Base-by-base conservation (phyloP, 2,797 vertebrate species). In the Etheostoma perlongum region DNA sequence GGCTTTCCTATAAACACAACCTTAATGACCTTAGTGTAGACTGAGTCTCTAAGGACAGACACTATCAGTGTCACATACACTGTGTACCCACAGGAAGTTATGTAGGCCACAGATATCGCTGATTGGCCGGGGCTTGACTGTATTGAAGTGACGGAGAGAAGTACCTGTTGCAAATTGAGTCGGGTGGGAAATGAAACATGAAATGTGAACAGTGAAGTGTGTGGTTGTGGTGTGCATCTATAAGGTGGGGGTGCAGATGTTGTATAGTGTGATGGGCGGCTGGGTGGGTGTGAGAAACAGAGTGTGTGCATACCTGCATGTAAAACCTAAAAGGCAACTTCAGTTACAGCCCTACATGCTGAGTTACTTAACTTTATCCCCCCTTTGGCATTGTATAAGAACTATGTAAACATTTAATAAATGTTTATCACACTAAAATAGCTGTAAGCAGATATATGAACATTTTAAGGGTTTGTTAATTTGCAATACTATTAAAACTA, bases 11-110 rank as follows among this genome's bases (percentile, higher is more conserved):
- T 76, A 85, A 88, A 88, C 85, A 81, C 7, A 0, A 15, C 44
- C 59, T 78, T 87, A 90, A 87, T 83, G 75, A 89, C 18, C 27
- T 27, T 27, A 27, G 67, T 62, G 66, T 81, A 65, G 30, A 48
- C 7, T 13, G 12, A 60, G 85, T 85, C 84, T 87, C 82, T 54
- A 33, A 82, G 72, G 87, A 85, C 76, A 76, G 78, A 78, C 55
- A 25, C 23, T 62, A 18, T 55, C 61, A 65, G 65, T 52, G 46
- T 78, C 55, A 67, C 58, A 54, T 60, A 78, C 18, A 15, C 55
- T n/a, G 23, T 57, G 53, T 9, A 46, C 63, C 69, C 72, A 62
- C 66, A 72, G 71, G 73, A 77, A 66, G 70, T 18, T 33, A 62
- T 49, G 61, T 6, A 42, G 14, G 58, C 57, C 70, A 18, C 51